Evolutionary conservation across 2,888 invertebrate species (phyloP), one percentile per base, ranked within the genome.

Genomic region (Oscheius sp.): DNA sequence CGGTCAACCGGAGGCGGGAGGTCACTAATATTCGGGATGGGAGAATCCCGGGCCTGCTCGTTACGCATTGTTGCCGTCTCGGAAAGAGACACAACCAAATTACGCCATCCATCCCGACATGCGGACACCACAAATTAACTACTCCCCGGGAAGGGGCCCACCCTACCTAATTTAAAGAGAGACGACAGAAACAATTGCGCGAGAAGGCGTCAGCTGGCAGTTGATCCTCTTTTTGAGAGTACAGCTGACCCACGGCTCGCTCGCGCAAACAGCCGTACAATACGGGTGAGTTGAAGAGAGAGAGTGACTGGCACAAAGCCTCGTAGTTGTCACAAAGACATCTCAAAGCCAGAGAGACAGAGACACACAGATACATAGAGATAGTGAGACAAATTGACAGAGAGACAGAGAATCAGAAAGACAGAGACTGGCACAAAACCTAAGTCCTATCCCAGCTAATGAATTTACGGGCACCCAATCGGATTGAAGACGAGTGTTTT

Each of bases 401-500:
- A 58, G 58, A 11, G 29, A 58, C 4, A 21, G 29, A 21, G 10
- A 58, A 29, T 11, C 21, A 21, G 21, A 21, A 21, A 21, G 21
- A 21, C 21, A 21, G 0, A 21, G 57, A 9, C 29, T 47, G 42
- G n/a, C 62, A 42, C 62, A 58, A 58, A 58, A 29, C 58, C n/a
- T 33, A 21, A 21, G 21, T 21, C 21, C 21, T 21, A 21, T 21
- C 48, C 4, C 29, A 48, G 35, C 47, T 68, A 68, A 68, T 68
- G 55, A 68, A 68, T 68, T 68, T 68, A 63, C 47, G 21, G 58
- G 3, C 50, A 57, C 7, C 57, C 58, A 58, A 58, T 58, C 48
- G 63, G 63, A 63, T 42, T 60, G 35, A 33, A 35, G 37, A 60
- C n/a, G 60, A 63, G 63, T 63, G 63, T 63, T 63, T 63, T 53